Evolutionary conservation across 1,140 invertebrate genomes (phyloP), one percentile per base, ranked within the genome.

Genomic region (Helicoverpa zea): DNA sequence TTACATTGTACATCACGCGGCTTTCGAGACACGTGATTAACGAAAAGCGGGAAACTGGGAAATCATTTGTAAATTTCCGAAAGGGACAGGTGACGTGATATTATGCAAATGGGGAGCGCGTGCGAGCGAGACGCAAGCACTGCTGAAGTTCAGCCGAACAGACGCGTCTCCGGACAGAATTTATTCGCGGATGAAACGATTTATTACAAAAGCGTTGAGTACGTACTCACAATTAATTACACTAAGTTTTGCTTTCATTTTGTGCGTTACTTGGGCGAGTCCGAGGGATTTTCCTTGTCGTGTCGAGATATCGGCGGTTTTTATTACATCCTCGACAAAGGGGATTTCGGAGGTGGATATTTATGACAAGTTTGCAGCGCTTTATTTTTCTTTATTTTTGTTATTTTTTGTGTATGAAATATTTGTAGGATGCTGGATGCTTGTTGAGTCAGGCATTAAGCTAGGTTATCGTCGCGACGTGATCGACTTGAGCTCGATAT

Each of bases 161-260:
- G 79, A 80, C 73, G 73, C 72, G 79, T 80, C 73, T 75, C 51
- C 82, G 86, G 87, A 89, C 89, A 88, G 89, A 92, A 93, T 92
- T 89, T 92, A 92, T 90, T 88, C 88, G 85, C 86, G 87, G 90
- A 92, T 91, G 90, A 94, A 93, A 94, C 91, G 92, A 94, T 94
- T 94, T 95, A 95, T 95, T 92, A 94, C 92, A 90, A 89, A 92
- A 93, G 89, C 94, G 91, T 91, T 88, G 88, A 93, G 91, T 87
- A 84, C 80, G 83, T 90, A 90, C 90, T 94, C 87, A 77, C 83
- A 94, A 93, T 95, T 95, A 95, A 95, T 95, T 94, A 94, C 88
- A 87, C 84, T 87, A 94, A 94, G 91, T 94, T 94, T 94, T 90
- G 91, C 89, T 92, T 94, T 92, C 92, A 90, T 91, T 92, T 89